Percentiles rank a stretch among this genome's conserved stretches.
These are phyloP conservation scores for Mastacembelus armatus DNA, from an alignment of 2,797 vertebrate species.

Conservation along the genomic window DNA sequence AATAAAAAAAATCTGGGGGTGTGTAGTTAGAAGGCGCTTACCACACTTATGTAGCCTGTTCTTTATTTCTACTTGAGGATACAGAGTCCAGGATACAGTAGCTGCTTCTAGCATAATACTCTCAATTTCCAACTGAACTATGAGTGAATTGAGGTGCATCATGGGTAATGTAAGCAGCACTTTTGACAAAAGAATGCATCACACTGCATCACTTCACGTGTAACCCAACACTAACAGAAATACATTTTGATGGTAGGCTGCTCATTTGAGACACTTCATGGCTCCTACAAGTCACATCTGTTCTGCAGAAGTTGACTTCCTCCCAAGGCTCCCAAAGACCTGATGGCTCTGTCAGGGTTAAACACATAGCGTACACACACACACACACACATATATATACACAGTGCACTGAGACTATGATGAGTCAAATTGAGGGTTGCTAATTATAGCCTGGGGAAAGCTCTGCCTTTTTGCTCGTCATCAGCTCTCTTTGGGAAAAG, in stretches of 20 bases:
- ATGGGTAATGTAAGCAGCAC: no score
- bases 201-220: no score
- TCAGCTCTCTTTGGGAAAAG: slow-evolving; percentile 61
- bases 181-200: no score
- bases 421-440: slow-evolving; percentile 76
- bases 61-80: no score
- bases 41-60: no score
- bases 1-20: no score
- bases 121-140: no score
- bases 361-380: slow-evolving; percentile 45
- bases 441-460: slow-evolving; percentile 77
- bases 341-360: slow-evolving; percentile 63
- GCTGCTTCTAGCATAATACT: no score
- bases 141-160: no score
- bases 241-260: background rate
- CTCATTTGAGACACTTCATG: slow-evolving; percentile 24
- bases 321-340: slow-evolving; percentile 50
- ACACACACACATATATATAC: slow-evolving; percentile 13
- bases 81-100: no score
- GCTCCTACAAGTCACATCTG: slow-evolving; percentile 64
- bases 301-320: slow-evolving; percentile 55
- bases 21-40: no score
- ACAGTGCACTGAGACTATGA: slow-evolving; percentile 42
- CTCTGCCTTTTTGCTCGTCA: slow-evolving; percentile 60
- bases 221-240: no score